Evolutionary conservation across 2,888 invertebrate species (phyloP), one percentile per base, ranked within the genome.

Genomic region (Tetanocera ferruginea): DNA sequence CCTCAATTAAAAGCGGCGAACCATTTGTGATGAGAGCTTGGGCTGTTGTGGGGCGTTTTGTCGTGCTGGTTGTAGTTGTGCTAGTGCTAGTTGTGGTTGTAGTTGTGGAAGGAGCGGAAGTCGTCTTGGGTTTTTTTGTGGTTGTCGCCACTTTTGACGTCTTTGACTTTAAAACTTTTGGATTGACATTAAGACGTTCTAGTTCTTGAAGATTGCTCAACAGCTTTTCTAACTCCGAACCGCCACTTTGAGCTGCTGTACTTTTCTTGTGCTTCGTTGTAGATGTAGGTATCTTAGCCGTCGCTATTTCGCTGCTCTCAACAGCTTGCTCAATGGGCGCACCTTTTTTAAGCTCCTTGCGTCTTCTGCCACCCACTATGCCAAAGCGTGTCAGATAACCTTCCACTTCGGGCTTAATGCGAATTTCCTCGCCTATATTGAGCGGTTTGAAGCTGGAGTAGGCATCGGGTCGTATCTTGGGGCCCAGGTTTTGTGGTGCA

Each of bases 171-270:
- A 70, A 62, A 9, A 60, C 71, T 28, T 79, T 80, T 2, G 83
- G 52, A 66, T 77, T 81, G 28, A 83, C 83, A 77, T 88, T 87
- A 9, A 88, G 76, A 0, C 87, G 84, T 66, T 88, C 88, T 25
- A 88, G 67, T 66, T 88, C 87, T 31, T 85, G 86, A 1, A 92
- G 89, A 52, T 92, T 90, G n/a, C 89, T 88, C 31, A 91, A 82
- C 5, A 92, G 83, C 81, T 91, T 90, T 57, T 90, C 89, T 25
- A 92, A 82, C 81, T 91, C 91, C 4, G 88, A 78, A 37, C 83
- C 84, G 0, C 80, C 81, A 2, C 64, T 52, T 9, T 34, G 28
- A 9, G 69, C 67, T 81, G 76, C 76, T 9, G 77, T 55, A 78
- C 82, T 57, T 72, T 80, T 71, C 76, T 78, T 52, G 64, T 80